Conservation (phyloP, 2,113 vertebrate species). For the Marcusenius ussheri region DNA sequence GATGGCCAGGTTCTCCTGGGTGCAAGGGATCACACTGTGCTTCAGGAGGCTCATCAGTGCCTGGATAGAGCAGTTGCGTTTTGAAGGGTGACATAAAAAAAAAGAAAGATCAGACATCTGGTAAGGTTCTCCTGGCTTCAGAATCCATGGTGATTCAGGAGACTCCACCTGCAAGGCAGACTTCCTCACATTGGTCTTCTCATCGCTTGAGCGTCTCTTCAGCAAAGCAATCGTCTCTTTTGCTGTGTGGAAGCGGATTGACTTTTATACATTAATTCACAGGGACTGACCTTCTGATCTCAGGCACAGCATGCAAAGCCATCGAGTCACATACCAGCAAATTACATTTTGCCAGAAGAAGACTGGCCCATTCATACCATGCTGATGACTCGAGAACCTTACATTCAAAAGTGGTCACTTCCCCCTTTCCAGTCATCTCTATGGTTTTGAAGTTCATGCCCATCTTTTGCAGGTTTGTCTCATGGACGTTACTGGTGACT, state of each 20-base stretch:
- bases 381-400: conserved; percentile 28
- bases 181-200: conserved; percentile 80
- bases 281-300: neutral
- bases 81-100: neutral
- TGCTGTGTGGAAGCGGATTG: conserved; percentile 44
- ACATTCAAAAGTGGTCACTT: conserved; percentile 51
- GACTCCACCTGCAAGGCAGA: conserved; percentile 80
- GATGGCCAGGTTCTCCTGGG: conserved; percentile 58
- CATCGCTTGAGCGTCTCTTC: conserved; percentile 62
- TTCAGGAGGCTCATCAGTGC: conserved; percentile 76
- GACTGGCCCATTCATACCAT: neutral
- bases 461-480: conserved; percentile 46
- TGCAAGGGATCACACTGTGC: conserved; percentile 53
- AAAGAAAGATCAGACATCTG: neutral
- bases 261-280: neutral
- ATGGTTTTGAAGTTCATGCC: conserved; percentile 56
- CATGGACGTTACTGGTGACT: conserved; percentile 31
- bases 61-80: conserved; percentile 44
- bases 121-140: neutral
- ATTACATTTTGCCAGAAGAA: neutral
- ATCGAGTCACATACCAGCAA: neutral
- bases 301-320: neutral
- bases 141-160: neutral
- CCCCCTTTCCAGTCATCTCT: conserved; percentile 41
- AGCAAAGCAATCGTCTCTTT: conserved; percentile 68